Percentiles rank a stretch among this genome's conserved stretches.
Evolutionary conservation across 2,888 invertebrate species (phyloP).

Genomic region (Drosophila incognita): DNA sequence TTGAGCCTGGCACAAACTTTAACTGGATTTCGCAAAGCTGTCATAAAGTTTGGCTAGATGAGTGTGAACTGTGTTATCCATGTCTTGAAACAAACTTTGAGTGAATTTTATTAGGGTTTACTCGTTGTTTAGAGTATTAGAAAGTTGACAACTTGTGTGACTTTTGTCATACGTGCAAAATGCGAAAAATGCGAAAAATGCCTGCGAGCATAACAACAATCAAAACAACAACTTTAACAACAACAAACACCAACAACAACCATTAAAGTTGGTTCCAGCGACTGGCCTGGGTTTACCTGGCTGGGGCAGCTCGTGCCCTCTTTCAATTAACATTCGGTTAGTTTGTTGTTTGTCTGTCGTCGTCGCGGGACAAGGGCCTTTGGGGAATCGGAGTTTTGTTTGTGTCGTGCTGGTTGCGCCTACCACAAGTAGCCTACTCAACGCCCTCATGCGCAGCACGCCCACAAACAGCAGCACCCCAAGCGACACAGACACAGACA

Average conservation of each 20-base stretch:
- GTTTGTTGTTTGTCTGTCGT: slow-evolving; percentile 11
- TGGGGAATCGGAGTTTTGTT: not conserved
- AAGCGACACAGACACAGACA: slow-evolving; percentile 1
- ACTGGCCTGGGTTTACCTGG: slow-evolving; percentile 18
- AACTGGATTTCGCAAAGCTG: not conserved
- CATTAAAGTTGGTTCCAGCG: slow-evolving; percentile 26
- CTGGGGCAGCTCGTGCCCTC: not conserved
- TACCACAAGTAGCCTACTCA: slow-evolving; percentile 11
- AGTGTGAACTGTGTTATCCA: not conserved
- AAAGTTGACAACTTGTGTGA: slow-evolving; percentile 21
- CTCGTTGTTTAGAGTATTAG: slow-evolving; percentile 25
- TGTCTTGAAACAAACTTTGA: not conserved
- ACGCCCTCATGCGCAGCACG: not conserved
- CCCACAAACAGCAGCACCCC: not conserved
- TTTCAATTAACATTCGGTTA: slow-evolving; percentile 36
- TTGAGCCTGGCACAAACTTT: not conserved
- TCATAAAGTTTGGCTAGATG: not conserved
- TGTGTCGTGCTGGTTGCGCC: not conserved
- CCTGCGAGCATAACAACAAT: slow-evolving; percentile 21
- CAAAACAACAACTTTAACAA: slow-evolving; percentile 13
- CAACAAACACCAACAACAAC: slow-evolving; percentile 6
- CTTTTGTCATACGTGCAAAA: slow-evolving; percentile 34
- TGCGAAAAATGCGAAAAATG: slow-evolving; percentile 18
- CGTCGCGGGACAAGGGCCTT: not conserved
- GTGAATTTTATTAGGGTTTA: not conserved